Conservation (phyloP, 2,113 vertebrate species). For the Lagopus muta region DNA sequence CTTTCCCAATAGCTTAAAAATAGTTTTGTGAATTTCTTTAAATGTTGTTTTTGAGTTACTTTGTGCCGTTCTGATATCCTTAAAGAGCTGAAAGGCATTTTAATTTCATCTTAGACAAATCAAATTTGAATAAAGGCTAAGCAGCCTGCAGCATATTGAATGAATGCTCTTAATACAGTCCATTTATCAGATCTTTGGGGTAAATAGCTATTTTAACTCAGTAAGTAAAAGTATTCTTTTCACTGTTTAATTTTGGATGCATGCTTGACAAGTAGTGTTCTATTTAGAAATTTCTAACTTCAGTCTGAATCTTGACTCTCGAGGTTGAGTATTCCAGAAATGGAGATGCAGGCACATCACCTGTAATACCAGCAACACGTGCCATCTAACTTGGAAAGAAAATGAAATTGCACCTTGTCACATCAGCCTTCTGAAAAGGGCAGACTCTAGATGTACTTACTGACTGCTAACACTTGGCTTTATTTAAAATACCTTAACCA, state of each 20-base stretch:
- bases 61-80: not conserved
- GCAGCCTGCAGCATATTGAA: slow-evolving; percentile 4
- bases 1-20: not conserved
- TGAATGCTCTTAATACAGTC: slow-evolving; percentile 8
- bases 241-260: not conserved
- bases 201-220: slow-evolving; percentile 33
- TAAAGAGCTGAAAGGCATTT: not conserved
- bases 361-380: not conserved
- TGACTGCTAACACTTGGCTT: not conserved
- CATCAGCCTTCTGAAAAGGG: not conserved
- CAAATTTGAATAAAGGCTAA: slow-evolving; percentile 46
- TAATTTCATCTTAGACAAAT: not conserved
- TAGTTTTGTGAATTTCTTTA: not conserved
- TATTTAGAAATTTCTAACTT: not conserved
- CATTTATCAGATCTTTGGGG: slow-evolving; percentile 39
- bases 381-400: not conserved
- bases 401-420: not conserved
- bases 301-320: not conserved
- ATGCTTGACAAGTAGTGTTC: not conserved
- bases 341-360: not conserved
- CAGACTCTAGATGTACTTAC: not conserved
- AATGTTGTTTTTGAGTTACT: not conserved
- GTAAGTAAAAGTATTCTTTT: slow-evolving; percentile 22
- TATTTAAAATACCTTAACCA: not conserved
- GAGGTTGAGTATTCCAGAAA: not conserved